Percentiles rank a stretch among this genome's conserved stretches.
These are phyloP conservation scores for Athetis lepigone DNA, from an alignment of 2,888 invertebrate genomes.

Conservation along the genomic window DNA sequence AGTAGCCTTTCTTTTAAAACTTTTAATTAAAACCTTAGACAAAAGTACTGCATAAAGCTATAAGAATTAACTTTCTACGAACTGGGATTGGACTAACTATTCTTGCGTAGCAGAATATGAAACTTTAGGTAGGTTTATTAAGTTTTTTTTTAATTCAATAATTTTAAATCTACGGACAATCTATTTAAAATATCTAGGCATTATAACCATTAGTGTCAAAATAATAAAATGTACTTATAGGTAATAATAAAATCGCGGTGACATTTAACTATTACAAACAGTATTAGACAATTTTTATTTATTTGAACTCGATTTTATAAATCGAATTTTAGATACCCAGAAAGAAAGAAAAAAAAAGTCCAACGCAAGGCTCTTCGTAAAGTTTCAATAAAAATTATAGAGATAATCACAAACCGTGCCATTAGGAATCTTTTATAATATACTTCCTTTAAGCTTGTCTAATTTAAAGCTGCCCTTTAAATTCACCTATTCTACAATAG, in stretches of 20 bases:
- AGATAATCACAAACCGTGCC: constrained; percentile 50
- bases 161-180: constrained; percentile 55
- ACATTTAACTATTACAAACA: constrained; percentile 20
- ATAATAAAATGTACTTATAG: constrained; percentile 20
- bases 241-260: constrained; percentile 41
- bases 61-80: constrained; percentile 59
- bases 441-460: constrained; percentile 65
- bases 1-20: constrained; percentile 35
- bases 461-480: constrained; percentile 70
- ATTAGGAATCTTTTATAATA: constrained; percentile 56
- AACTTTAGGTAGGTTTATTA: constrained; percentile 57
- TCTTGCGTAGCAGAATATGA: constrained; percentile 61
- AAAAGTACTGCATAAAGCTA: constrained; percentile 60
- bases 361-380: constrained; percentile 5
- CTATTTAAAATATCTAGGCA: constrained; percentile 54
- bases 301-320: constrained; percentile 39
- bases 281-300: background rate
- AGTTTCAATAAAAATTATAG: constrained; percentile 27
- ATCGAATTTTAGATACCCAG: constrained; percentile 11
- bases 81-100: constrained; percentile 58
- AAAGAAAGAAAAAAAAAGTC: background rate
- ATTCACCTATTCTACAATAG: constrained; percentile 67
- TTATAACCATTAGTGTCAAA: constrained; percentile 45
- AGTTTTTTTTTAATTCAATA: constrained; percentile 45
- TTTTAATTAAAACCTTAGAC: constrained; percentile 45